Conservation (phyloP, 2,113 vertebrate genomes). For the Lynx canadensis region DNA sequence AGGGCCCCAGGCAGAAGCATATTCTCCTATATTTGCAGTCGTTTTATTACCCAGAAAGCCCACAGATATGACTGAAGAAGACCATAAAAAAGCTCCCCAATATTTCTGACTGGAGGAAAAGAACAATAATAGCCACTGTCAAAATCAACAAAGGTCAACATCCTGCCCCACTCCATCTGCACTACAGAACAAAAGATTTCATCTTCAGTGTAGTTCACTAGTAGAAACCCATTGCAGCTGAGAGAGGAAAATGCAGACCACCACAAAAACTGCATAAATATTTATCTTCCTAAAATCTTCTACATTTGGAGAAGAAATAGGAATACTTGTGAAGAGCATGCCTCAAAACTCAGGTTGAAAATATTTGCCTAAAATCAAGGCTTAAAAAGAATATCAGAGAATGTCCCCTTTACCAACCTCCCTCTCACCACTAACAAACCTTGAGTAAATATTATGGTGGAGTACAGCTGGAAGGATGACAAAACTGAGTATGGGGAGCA, state of each 20-base stretch:
- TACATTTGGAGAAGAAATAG: background rate
- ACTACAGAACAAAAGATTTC: background rate
- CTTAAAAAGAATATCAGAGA: slow-evolving; percentile 1
- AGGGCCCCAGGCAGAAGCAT: background rate
- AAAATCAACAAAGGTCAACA: background rate
- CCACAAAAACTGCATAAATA: background rate
- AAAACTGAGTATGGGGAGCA: background rate
- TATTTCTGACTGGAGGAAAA: background rate
- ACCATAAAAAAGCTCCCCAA: background rate
- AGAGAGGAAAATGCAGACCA: background rate
- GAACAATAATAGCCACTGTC: background rate
- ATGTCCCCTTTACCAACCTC: background rate
- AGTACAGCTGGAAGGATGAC: slow-evolving; percentile 14
- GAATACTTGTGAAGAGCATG: background rate
- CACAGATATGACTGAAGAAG: background rate
- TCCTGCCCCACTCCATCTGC: background rate
- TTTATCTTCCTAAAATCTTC: background rate
- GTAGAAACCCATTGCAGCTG: background rate
- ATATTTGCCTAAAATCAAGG: slow-evolving; percentile 21
- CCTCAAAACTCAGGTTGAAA: background rate
- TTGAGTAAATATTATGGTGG: slow-evolving; percentile 46
- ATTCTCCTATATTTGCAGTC: background rate
- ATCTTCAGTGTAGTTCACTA: background rate
- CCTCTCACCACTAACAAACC: background rate
- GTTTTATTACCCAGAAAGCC: background rate